Conservation (phyloP, 53 echinoderm and acorn worm genomes). For the Henricia sp. region DNA sequence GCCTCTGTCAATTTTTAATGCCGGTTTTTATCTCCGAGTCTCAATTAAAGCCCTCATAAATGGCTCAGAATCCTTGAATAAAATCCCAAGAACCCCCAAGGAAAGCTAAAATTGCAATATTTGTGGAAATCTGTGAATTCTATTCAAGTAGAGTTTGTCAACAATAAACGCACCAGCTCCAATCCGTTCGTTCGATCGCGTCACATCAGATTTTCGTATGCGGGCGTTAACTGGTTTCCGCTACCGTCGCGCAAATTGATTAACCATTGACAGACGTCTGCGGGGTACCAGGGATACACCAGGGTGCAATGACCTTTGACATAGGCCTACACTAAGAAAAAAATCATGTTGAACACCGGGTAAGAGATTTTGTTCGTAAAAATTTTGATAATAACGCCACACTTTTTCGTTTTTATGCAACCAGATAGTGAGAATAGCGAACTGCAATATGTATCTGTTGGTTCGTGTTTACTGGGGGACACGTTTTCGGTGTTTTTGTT, state of each 20-base stretch:
- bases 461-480: neutral
- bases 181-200: constrained; percentile 37
- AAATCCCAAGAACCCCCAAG: constrained; percentile 14
- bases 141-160: constrained; percentile 41
- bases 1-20: too few relatives aligned
- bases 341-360: constrained; percentile 64
- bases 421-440: too few relatives aligned
- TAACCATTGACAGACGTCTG: constrained; percentile 4
- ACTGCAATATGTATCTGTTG: too few relatives aligned
- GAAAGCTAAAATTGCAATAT: neutral
- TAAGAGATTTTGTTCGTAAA: constrained; percentile 22
- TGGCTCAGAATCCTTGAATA: neutral
- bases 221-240: constrained; percentile 44
- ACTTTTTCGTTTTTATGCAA: too few relatives aligned
- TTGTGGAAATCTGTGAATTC: constrained; percentile 21
- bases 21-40: neutral
- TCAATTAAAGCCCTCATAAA: neutral
- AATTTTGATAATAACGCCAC: too few relatives aligned
- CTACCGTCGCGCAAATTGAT: constrained; percentile 2
- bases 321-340: neutral
- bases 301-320: constrained; percentile 57
- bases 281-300: constrained; percentile 42
- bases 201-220: constrained; percentile 41
- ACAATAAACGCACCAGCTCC: constrained; percentile 46
- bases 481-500: neutral